Base-by-base conservation (phyloP, 2,797 vertebrate species). In the Aratinga solstitialis region DNA sequence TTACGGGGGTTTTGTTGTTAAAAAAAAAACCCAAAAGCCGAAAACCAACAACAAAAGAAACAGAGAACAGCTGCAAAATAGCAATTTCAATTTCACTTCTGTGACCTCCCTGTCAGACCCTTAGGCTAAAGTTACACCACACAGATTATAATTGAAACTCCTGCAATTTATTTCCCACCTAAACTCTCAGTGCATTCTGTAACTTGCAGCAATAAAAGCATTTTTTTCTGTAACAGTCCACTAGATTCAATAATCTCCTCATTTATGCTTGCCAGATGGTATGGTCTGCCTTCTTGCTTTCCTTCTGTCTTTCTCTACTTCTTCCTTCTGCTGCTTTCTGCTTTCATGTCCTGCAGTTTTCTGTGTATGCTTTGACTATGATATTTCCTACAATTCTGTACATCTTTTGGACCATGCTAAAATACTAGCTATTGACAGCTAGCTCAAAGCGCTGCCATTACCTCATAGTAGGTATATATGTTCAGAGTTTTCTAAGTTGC, bases 261-360 rank as follows among this genome's bases (percentile, higher is more conserved):
- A 32, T 79, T 34, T 42, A 30, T 30, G 20, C 3, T 40, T 21
- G 15, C 15, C 34, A 72, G 30, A 80, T 11, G 4, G 3, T 43
- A 18, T 0, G 0, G 17, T 71, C 56, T 75, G 88, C 32, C 16
- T 47, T 77, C 32, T 48, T 13, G 8, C 14, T 76, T 63, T n/a
- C 18, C 30, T 54, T 45, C 30, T 23, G 3, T 22, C 21, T 75
- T 67, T 68, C 20, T 79, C n/a, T 36, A 4, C n/a, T 59, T 17
- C 56, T 58, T 58, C 34, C 58, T 59, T 85, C 42, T 14, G 7
- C 19, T 85, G 13, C 7, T 72, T 14, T 50, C 65, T 63, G 20
- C 7, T 13, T 68, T 68, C 10, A 14, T 30, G 9, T 72, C 32
- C 23, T 9, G 32, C 3, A 15, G 5, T 42, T 85, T 75, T 2